Conservation (phyloP, 2,113 vertebrate species). For the Cyrtonyx montezumae region DNA sequence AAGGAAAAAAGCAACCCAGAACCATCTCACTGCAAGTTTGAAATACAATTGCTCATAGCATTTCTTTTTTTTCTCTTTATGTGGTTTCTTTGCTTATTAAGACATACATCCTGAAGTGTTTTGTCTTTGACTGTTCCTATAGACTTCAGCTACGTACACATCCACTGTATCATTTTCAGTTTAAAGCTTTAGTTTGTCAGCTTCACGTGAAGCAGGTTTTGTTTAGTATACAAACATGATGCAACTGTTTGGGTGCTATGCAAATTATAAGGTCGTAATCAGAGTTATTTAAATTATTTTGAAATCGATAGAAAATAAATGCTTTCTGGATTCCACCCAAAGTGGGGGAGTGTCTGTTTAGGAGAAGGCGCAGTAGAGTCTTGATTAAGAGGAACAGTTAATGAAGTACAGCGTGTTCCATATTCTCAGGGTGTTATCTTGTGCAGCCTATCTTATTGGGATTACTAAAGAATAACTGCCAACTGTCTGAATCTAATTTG, state of each 20-base stretch:
- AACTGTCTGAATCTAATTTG: constrained; percentile 13
- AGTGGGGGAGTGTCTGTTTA: constrained; percentile 24
- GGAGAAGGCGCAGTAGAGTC: neutral
- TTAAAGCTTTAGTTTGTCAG: neutral
- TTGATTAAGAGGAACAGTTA: constrained; percentile 26
- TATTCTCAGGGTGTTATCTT: constrained; percentile 42
- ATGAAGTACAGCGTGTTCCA: constrained; percentile 21
- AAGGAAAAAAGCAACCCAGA: neutral
- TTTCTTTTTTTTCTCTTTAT: neutral
- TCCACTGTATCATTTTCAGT: neutral
- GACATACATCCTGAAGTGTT: neutral
- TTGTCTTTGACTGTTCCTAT: neutral
- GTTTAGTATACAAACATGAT: constrained; percentile 38
- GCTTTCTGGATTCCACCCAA: neutral
- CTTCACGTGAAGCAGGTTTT: constrained; percentile 14
- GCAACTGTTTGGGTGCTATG: constrained; percentile 27
- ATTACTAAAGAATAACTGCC: constrained; percentile 20
- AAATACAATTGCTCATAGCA: neutral
- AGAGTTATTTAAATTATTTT: constrained; percentile 37
- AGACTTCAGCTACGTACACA: neutral
- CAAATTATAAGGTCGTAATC: constrained; percentile 40
- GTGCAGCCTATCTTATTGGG: constrained; percentile 15
- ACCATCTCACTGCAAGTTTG: neutral
- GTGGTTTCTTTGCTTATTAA: neutral
- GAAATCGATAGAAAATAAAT: neutral